Evolutionary conservation across 2,888 invertebrate species (phyloP), one percentile per base, ranked within the genome.

Genomic region (Anarsia innoxiella): DNA sequence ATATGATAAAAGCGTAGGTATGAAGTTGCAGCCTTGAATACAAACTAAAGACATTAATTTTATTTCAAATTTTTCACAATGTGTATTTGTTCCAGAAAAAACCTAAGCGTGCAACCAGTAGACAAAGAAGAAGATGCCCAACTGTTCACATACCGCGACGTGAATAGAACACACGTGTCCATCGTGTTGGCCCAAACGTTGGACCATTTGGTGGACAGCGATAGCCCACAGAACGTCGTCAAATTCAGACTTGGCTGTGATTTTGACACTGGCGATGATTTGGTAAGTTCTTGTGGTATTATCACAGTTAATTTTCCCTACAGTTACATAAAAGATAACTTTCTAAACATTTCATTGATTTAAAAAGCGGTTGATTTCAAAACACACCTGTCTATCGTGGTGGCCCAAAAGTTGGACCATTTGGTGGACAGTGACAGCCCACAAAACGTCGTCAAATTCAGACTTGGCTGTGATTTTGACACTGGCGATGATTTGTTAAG

Each of bases 191-290:
- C 92, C 0, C 90, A 91, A 69, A 91, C 92, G 1, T 77, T 95
- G 46, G 94, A 95, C 57, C 87, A 90, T 35, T 80, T 95, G 29
- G 95, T 95, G 12, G 95, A 95, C 80, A 88, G 90, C 12, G 93
- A 93, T 59, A 86, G 87, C 34, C 93, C 94, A 0, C 90, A 91
- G 65, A 94, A 94, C 71, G 88, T 94, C 31, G 87, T 94, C 42
- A 94, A 94, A 79, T 94, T 94, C 73, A 86, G 93, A 28, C 87
- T 94, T 19, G 89, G 91, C 27, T 94, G 94, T 59, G 91, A 91
- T 61, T 90, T 88, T 51, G 87, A 89, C 34, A 85, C 88, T 10
- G 90, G 88, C 6, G 89, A 89, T 48, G 91, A 91, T 55, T 83
- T 89, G 62, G 91, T 91, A 45, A 63, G 66, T 59, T 19, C 19